Conservation (phyloP, 1,140 invertebrate genomes). For the Elymnias hypermnestra region DNA sequence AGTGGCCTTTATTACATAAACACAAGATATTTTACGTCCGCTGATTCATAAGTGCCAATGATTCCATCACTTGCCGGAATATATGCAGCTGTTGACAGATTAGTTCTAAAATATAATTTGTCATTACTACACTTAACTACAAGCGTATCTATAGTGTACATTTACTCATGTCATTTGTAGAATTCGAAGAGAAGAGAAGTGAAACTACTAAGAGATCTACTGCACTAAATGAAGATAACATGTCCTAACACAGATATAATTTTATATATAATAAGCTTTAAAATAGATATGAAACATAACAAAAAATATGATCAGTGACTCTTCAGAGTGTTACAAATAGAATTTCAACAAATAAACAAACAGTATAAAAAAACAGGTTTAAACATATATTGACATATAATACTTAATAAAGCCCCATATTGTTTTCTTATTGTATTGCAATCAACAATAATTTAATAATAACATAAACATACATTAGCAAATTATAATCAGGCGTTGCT, state of each 20-base stretch:
- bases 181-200: too few species aligned
- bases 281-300: not conserved
- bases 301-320: not conserved
- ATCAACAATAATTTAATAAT: not conserved
- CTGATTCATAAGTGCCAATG: slow-evolving; percentile 4
- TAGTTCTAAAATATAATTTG: not conserved
- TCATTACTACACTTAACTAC: too few species aligned
- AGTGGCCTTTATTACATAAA: slow-evolving; percentile 6
- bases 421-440: slow-evolving; percentile 2
- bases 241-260: too few species aligned
- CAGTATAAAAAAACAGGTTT: slow-evolving; percentile 12
- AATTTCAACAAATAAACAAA: slow-evolving; percentile 18
- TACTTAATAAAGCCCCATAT: slow-evolving; percentile 14
- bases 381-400: slow-evolving; percentile 13
- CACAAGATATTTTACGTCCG: slow-evolving; percentile 5
- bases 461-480: not conserved
- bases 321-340: slow-evolving; percentile 21
- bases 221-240: not conserved
- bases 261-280: not conserved
- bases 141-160: too few species aligned
- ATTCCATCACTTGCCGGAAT: slow-evolving; percentile 3
- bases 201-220: not conserved
- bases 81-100: not conserved
- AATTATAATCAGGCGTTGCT: slow-evolving; percentile 13
- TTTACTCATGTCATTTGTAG: too few species aligned